Conservation (phyloP, 2,113 vertebrate species). For the Grammomys surdaster region DNA sequence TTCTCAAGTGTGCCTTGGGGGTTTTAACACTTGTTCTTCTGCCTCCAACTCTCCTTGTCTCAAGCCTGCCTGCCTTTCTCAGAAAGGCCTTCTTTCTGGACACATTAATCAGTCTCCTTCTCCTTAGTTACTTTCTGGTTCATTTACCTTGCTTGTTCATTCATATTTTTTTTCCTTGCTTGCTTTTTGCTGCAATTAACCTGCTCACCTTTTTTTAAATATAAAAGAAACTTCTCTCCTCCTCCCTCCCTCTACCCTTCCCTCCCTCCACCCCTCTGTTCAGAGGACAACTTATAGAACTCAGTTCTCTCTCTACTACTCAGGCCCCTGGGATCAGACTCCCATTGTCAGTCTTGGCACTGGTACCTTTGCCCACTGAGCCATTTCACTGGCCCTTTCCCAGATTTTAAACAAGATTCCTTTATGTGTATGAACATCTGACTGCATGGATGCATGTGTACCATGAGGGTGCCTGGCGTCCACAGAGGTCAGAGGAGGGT, state of each 20-base stretch:
- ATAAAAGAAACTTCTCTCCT: neutral
- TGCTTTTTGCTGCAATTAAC: neutral
- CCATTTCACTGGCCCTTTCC: neutral
- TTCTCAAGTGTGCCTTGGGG: neutral
- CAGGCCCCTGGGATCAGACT: neutral
- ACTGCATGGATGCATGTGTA: neutral
- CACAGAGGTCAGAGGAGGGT: neutral
- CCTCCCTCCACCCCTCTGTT: neutral
- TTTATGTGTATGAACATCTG: neutral
- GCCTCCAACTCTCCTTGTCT: neutral
- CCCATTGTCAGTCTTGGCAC: neutral
- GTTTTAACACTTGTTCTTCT: slow-evolving; percentile 20
- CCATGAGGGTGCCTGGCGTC: too few relatives aligned
- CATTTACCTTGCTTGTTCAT: neutral
- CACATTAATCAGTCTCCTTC: neutral
- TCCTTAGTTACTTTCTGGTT: slow-evolving; percentile 6
- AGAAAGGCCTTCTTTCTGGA: neutral
- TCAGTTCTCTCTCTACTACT: neutral
- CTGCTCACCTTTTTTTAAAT: neutral
- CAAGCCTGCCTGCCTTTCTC: neutral
- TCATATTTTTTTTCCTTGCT: neutral
- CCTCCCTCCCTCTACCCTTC: fast-evolving
- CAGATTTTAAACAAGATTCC: neutral
- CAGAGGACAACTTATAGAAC: neutral
- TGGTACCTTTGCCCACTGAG: neutral